A percentile compares a stretch with the other conserved stretches of the same genome.
Conservation (phyloP, 2,888 invertebrate species). For the Caenorhabditis sinica region DNA sequence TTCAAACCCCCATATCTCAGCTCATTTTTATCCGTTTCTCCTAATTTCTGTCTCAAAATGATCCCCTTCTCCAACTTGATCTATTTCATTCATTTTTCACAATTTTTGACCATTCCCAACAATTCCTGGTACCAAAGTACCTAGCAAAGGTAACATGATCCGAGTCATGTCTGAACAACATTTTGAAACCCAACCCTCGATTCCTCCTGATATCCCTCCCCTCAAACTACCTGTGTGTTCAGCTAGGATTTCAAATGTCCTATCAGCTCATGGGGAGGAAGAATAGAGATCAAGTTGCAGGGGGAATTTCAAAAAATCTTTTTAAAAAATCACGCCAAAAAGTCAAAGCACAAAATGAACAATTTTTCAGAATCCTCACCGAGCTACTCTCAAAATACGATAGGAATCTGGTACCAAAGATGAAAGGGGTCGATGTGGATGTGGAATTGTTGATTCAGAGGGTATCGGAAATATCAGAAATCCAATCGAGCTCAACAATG, state of each 20-base stretch:
- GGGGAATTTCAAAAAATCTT: neutral
- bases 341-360: neutral
- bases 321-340: neutral
- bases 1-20: too few relatives aligned
- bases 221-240: neutral
- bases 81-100: neutral
- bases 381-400: constrained; percentile 81
- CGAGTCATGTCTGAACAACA: constrained; percentile 2
- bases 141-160: neutral
- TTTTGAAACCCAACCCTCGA: neutral
- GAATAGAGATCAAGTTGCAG: constrained; percentile 3
- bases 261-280: neutral
- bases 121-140: constrained; percentile 8
- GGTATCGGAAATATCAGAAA: constrained; percentile 76
- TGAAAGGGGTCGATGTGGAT: constrained; percentile 83
- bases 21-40: too few relatives aligned
- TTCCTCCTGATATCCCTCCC: neutral
- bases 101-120: neutral
- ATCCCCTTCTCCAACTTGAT: too few relatives aligned
- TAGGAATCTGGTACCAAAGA: constrained; percentile 82
- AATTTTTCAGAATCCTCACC: constrained; percentile 77
- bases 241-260: constrained; percentile 13
- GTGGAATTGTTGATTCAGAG: constrained; percentile 81
- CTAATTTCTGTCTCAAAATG: too few relatives aligned
- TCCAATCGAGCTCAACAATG: constrained; percentile 79